phyloP scores from a whole-genome alignment of 53 echinoderm and acorn worm species.

The Paracentrotus lividus region DNA sequence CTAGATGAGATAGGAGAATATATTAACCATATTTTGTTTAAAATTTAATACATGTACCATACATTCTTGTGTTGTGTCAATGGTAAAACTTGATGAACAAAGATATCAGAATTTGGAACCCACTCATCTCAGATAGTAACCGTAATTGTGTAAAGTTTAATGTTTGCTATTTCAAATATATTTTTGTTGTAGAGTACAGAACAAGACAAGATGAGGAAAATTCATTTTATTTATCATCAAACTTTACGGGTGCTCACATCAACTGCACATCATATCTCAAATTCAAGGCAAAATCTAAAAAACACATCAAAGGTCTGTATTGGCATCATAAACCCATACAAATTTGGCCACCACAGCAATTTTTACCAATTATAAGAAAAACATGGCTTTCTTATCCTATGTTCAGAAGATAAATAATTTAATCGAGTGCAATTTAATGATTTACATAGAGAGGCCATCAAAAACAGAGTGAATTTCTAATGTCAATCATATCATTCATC shows the following conservation, averaged over 20 bases:
- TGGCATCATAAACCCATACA: not conserved
- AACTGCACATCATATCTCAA: conserved; percentile 18
- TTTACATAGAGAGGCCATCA: not conserved
- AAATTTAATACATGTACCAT: conserved; percentile 25
- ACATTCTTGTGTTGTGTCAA: not conserved
- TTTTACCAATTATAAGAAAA: not conserved
- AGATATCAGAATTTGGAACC: not conserved
- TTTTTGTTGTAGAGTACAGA: not conserved
- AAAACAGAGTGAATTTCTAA: not conserved
- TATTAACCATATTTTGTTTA: not conserved
- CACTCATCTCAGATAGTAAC: not conserved
- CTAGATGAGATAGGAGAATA: conserved; percentile 23
- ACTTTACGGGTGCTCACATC: not conserved
- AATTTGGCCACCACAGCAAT: too few species aligned
- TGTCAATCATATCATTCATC: not conserved
- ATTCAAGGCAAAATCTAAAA: not conserved
- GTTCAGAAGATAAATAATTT: not conserved
- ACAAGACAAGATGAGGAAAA: too few species aligned
- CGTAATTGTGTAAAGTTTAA: not conserved
- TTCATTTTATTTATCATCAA: too few species aligned
- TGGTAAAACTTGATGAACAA: not conserved
- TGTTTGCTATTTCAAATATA: not conserved
- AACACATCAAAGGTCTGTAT: not conserved
- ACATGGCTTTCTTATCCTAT: not conserved
- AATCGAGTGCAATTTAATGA: not conserved